These are phyloP conservation scores for Macrophya alboannulata DNA, from an alignment of 2,888 invertebrate species.

Conservation along the genomic window DNA sequence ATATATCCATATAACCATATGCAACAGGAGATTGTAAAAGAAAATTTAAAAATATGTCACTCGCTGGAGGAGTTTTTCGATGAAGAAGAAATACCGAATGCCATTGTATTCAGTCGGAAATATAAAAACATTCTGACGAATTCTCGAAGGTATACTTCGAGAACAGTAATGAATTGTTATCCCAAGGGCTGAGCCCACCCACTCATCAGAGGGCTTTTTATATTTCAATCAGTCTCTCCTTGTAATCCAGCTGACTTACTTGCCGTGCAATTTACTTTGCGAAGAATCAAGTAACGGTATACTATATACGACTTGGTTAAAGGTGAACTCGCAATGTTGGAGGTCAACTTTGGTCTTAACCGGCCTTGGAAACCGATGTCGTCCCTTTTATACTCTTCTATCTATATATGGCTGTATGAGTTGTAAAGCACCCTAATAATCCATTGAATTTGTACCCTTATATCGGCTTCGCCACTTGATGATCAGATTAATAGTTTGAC, in stretches of 20 bases:
- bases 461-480: background rate
- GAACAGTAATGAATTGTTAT: background rate
- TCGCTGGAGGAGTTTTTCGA: too few relatives aligned
- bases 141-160: background rate
- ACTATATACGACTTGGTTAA: background rate
- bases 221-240: background rate
- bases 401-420: background rate
- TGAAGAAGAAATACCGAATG: too few relatives aligned
- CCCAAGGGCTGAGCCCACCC: background rate
- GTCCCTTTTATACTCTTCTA: background rate
- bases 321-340: background rate
- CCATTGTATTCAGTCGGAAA: background rate
- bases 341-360: background rate
- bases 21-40: background rate
- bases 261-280: conserved; percentile 10
- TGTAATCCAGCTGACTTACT: conserved; percentile 27
- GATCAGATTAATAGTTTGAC: background rate
- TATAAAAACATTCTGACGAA: background rate
- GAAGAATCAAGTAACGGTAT: background rate
- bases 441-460: background rate
- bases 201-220: conserved; percentile 22
- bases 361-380: background rate
- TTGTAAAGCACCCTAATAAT: background rate
- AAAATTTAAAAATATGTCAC: background rate
- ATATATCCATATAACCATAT: background rate